Evolutionary conservation across 2,113 vertebrate genomes (phyloP).

Genomic region (Mastomys natalensis): DNA sequence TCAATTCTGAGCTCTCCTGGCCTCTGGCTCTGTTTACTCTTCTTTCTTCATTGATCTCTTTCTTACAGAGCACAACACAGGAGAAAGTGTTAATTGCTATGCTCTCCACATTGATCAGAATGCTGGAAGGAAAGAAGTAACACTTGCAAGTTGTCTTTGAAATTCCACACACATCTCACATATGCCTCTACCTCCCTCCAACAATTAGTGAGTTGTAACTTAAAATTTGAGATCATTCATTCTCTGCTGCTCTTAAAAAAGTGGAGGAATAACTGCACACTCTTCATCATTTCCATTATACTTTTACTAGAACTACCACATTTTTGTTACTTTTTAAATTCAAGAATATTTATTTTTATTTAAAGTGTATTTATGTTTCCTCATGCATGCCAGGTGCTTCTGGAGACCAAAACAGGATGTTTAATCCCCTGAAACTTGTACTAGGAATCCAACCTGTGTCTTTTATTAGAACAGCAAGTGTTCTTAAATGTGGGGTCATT

Average conservation of each 20-base stretch:
- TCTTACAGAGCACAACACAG: background rate
- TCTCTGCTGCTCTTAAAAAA: background rate
- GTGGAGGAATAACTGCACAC: background rate
- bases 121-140: background rate
- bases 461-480: background rate
- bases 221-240: background rate
- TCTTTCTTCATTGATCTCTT: background rate
- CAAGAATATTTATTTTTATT: background rate
- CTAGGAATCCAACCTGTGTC: background rate
- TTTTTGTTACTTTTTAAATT: background rate
- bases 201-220: background rate
- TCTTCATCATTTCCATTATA: too few species aligned
- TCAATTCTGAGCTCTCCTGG: background rate
- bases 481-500: background rate
- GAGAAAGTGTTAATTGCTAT: background rate
- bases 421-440: too few species aligned
- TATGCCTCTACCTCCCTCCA: accelerated
- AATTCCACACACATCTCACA: background rate
- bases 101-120: background rate
- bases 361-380: too few species aligned
- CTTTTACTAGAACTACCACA: background rate
- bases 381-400: too few species aligned
- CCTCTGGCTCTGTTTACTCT: background rate
- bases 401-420: too few species aligned
- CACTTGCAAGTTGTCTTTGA: background rate